phyloP scores from a whole-genome alignment of 35 echinoderm and acorn worm genomes.

The Ptychodera flava region DNA sequence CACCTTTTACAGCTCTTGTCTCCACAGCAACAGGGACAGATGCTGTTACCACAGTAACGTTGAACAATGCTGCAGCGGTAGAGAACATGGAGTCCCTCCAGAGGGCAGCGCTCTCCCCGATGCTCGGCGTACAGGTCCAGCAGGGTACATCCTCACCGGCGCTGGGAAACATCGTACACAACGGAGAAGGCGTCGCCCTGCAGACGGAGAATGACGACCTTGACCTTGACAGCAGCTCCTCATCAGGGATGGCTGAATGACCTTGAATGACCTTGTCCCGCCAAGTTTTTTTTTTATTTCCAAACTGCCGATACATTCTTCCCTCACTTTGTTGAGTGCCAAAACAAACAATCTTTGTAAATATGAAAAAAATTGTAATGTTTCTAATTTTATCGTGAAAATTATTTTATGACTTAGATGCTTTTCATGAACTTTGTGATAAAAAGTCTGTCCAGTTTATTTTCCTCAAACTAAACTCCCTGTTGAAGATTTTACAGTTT shows the following conservation, averaged over 20 bases:
- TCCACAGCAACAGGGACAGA: slow-evolving; percentile 8
- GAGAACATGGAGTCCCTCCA: slow-evolving; percentile 25
- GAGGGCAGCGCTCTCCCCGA: slow-evolving; percentile 51
- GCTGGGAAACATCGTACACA: slow-evolving; percentile 34
- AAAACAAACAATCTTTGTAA: not conserved
- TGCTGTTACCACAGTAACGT: slow-evolving; percentile 34
- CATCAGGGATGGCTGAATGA: not conserved
- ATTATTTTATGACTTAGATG: not conserved
- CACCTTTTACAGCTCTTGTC: too few species aligned
- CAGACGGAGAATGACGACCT: not conserved
- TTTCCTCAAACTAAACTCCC: not conserved
- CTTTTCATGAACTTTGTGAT: not conserved
- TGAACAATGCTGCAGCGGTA: slow-evolving; percentile 18
- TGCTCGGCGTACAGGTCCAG: slow-evolving; percentile 14
- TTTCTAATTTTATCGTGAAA: not conserved
- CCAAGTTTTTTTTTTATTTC: not conserved
- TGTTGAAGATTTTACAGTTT: not conserved
- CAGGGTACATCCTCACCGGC: slow-evolving; percentile 30
- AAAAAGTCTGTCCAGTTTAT: not conserved
- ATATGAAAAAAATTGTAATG: not conserved
- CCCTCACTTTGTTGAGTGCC: not conserved
- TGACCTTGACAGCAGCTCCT: not conserved
- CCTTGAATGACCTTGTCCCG: not conserved
- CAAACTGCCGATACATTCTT: not conserved
- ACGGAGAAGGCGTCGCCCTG: slow-evolving; percentile 7